Conservation (phyloP, 2,113 vertebrate genomes). For the Pterocles gutturalis region DNA sequence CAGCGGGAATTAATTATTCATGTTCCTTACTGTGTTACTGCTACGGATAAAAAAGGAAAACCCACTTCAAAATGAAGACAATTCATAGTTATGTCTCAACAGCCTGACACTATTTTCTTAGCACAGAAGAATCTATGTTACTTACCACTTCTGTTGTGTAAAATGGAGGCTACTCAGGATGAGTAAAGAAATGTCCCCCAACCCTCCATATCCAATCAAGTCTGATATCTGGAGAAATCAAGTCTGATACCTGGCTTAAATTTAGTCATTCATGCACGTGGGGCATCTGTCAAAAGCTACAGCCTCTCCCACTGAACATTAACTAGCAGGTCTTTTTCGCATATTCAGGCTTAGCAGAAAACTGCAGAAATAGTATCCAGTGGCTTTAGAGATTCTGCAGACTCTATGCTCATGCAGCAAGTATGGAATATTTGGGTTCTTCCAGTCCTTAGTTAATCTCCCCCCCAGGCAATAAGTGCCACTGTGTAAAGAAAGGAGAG, state of each 20-base stretch:
- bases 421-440: neutral
- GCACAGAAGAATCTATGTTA: neutral
- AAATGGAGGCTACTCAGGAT: neutral
- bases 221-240: neutral
- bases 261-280: neutral
- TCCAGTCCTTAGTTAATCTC: neutral
- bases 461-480: neutral
- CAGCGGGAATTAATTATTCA: neutral
- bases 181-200: neutral
- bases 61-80: neutral
- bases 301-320: neutral
- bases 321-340: neutral
- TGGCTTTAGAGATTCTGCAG: conserved; percentile 2
- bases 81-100: neutral
- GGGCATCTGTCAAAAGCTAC: neutral
- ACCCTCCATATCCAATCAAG: neutral
- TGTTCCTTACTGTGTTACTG: neutral
- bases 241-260: neutral
- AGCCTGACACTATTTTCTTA: neutral
- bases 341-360: neutral
- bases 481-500: neutral
- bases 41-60: conserved; percentile 19
- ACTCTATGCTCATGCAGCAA: neutral
- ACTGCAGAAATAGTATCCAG: neutral
- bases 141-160: neutral